Evolutionary conservation across 2,113 vertebrate species (phyloP).

Genomic region (Varanus salvator): DNA sequence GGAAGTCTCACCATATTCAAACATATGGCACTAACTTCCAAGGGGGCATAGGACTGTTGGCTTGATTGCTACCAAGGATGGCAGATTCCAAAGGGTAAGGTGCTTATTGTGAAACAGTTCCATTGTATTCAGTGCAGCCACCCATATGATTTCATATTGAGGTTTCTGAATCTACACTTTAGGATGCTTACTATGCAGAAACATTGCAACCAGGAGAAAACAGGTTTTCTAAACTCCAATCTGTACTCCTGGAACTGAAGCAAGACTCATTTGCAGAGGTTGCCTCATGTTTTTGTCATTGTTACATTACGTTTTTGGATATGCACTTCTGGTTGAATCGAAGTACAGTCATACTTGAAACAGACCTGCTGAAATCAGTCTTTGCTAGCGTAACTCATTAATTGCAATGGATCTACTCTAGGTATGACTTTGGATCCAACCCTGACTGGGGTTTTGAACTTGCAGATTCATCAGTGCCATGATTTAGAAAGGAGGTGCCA

Average conservation of each 20-base stretch:
- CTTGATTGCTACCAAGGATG: background rate
- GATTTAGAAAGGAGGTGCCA: background rate
- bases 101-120: background rate
- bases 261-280: background rate
- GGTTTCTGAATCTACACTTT: background rate
- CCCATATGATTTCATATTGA: background rate
- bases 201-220: background rate
- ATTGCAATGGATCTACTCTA: background rate
- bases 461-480: background rate
- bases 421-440: background rate
- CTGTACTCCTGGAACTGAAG: background rate
- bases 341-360: too few species aligned
- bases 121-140: background rate
- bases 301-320: too few species aligned
- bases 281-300: too few species aligned
- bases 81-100: background rate
- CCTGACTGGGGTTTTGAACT: background rate
- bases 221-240: background rate
- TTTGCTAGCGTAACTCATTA: background rate
- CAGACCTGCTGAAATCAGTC: background rate
- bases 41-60: background rate
- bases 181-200: background rate
- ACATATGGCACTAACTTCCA: background rate
- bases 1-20: background rate
- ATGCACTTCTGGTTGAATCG: too few species aligned